These are phyloP conservation scores for Pagrus major DNA, from an alignment of 2,113 vertebrate genomes.

Conservation along the genomic window DNA sequence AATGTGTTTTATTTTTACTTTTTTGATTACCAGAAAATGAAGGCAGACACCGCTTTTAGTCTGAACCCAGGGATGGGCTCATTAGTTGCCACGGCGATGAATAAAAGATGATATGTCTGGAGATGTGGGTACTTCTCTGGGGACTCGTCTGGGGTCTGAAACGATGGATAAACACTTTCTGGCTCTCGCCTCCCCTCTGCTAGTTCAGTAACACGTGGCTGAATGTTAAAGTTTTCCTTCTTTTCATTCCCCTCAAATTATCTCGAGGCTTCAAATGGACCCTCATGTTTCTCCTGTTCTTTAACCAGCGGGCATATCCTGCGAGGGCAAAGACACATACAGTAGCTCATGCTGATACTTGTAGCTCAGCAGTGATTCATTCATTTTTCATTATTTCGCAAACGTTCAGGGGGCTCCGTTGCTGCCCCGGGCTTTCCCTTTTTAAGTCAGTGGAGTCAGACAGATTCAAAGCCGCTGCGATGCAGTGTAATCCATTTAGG, in stretches of 20 bases:
- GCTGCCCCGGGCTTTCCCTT: constrained; percentile 20
- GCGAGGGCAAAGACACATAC: background rate
- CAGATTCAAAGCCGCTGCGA: background rate
- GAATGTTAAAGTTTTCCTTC: constrained; percentile 25
- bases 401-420: constrained; percentile 23
- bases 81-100: constrained; percentile 75
- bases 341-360: constrained; percentile 22
- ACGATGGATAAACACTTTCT: constrained; percentile 66
- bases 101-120: constrained; percentile 72
- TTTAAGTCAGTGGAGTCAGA: constrained; percentile 2
- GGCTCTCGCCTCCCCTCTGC: background rate
- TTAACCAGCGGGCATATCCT: background rate
- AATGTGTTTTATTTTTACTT: constrained; percentile 33
- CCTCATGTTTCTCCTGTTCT: background rate
- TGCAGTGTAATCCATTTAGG: background rate
- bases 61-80: constrained; percentile 59
- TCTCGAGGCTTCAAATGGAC: constrained; percentile 15
- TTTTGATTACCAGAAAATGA: constrained; percentile 27
- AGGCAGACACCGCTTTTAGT: constrained; percentile 40
- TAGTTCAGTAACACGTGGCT: constrained; percentile 6
- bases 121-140: constrained; percentile 55
- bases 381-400: constrained; percentile 48
- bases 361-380: constrained; percentile 21
- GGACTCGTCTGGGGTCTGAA: constrained; percentile 61
- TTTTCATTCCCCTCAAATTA: background rate